These are phyloP conservation scores for Penaeus vannamei DNA, from an alignment of 1,140 invertebrate genomes.

Conservation along the genomic window DNA sequence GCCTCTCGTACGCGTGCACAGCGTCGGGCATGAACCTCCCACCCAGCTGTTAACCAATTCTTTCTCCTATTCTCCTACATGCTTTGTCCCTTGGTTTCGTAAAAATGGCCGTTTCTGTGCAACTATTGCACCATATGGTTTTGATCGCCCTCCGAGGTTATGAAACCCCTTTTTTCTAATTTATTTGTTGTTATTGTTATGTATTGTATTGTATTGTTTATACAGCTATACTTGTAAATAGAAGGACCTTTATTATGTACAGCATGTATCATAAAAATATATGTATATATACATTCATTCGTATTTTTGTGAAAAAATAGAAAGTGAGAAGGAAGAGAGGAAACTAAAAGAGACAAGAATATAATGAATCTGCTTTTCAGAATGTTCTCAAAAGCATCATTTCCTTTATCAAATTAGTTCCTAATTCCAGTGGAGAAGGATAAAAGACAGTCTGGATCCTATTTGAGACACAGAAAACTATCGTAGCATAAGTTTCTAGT, in stretches of 20 bases:
- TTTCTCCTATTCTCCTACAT: neutral
- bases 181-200: conserved; percentile 1
- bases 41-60: neutral
- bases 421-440: no score
- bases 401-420: no score
- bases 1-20: neutral
- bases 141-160: neutral
- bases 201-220: neutral
- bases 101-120: no score
- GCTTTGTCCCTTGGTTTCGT: neutral
- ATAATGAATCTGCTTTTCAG: no score
- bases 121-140: neutral
- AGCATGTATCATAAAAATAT: conserved; percentile 3
- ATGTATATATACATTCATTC: neutral
- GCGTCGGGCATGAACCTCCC: conserved; percentile 1
- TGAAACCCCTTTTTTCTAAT: neutral
- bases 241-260: conserved; percentile 26
- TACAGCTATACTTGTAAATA: conserved; percentile 18
- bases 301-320: no score
- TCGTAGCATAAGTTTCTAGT: no score
- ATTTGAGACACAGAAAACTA: no score
- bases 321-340: no score
- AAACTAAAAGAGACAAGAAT: no score
- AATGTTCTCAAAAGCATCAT: no score
- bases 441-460: no score